These are phyloP conservation scores for Xylocampa areola DNA, from an alignment of 2,888 invertebrate species.

Conservation along the genomic window DNA sequence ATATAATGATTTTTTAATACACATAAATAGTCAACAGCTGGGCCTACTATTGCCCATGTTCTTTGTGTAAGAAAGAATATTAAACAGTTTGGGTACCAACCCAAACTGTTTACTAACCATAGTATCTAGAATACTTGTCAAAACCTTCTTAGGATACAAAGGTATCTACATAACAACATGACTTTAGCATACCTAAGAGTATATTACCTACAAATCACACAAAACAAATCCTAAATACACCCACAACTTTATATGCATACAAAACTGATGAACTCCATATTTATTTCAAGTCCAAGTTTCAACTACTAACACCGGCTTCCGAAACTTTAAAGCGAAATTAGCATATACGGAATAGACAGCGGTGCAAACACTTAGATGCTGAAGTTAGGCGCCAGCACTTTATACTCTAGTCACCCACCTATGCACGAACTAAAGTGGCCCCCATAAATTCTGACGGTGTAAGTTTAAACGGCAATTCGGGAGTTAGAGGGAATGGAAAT, in stretches of 20 bases:
- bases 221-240: too few species aligned
- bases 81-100: too few species aligned
- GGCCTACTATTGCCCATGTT: too few species aligned
- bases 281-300: slow-evolving; percentile 36
- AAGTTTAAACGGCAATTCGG: slow-evolving; percentile 77
- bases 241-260: neutral
- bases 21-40: too few species aligned
- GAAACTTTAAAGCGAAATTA: slow-evolving; percentile 50
- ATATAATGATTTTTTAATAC: too few species aligned
- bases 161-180: too few species aligned
- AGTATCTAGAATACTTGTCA: too few species aligned
- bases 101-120: too few species aligned
- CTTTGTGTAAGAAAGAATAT: too few species aligned
- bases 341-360: slow-evolving; percentile 51
- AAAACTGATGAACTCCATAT: slow-evolving; percentile 18
- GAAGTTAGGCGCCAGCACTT: slow-evolving; percentile 53
- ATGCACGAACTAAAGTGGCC: slow-evolving; percentile 81
- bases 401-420: slow-evolving; percentile 70
- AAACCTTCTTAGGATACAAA: too few species aligned
- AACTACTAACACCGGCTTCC: slow-evolving; percentile 19
- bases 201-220: too few species aligned
- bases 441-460: slow-evolving; percentile 83
- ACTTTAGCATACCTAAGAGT: too few species aligned
- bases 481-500: slow-evolving; percentile 66
- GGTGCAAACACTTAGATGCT: slow-evolving; percentile 54